phyloP scores from a whole-genome alignment of 2,888 invertebrate species.

The Oxytorus armatus region DNA sequence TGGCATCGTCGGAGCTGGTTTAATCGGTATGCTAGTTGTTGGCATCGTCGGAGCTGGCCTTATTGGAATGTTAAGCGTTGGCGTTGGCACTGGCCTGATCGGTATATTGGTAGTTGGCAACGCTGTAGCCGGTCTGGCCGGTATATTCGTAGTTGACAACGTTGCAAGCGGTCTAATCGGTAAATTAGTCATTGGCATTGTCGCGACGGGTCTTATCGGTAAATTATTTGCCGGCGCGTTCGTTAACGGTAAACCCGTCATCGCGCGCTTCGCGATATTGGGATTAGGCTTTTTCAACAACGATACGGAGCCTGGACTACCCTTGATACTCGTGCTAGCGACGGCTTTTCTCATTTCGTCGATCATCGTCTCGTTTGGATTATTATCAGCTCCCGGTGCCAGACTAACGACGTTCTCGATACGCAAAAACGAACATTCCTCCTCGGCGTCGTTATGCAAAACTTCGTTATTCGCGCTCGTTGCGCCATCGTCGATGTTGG shows the following conservation, averaged over 20 bases:
- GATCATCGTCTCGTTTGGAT: slow-evolving; percentile 72
- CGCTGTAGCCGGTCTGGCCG: slow-evolving; percentile 45
- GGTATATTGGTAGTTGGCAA: slow-evolving; percentile 13
- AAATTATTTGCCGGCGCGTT: slow-evolving; percentile 13
- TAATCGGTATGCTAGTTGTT: slow-evolving; percentile 54
- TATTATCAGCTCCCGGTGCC: slow-evolving; percentile 77
- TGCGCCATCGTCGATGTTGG: slow-evolving; percentile 51
- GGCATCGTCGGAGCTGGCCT: neutral
- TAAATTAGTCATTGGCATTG: slow-evolving; percentile 18
- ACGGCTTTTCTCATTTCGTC: slow-evolving; percentile 79
- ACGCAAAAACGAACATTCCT: slow-evolving; percentile 80
- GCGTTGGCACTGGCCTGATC: slow-evolving; percentile 32
- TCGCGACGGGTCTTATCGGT: slow-evolving; percentile 27
- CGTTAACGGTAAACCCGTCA: neutral
- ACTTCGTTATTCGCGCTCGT: slow-evolving; percentile 35
- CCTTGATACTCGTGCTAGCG: slow-evolving; percentile 75
- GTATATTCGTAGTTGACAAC: slow-evolving; percentile 45
- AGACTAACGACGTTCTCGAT: slow-evolving; percentile 87
- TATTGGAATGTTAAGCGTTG: slow-evolving; percentile 65
- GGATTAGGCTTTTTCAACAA: slow-evolving; percentile 77
- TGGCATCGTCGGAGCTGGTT: neutral
- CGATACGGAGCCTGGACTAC: slow-evolving; percentile 70
- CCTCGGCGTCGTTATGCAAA: slow-evolving; percentile 70
- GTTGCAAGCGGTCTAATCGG: slow-evolving; percentile 25
- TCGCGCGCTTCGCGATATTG: slow-evolving; percentile 76